Conservation (phyloP, 30 jellyfish, hydroid and myxozoan genomes). For the Pelagia noctiluca region DNA sequence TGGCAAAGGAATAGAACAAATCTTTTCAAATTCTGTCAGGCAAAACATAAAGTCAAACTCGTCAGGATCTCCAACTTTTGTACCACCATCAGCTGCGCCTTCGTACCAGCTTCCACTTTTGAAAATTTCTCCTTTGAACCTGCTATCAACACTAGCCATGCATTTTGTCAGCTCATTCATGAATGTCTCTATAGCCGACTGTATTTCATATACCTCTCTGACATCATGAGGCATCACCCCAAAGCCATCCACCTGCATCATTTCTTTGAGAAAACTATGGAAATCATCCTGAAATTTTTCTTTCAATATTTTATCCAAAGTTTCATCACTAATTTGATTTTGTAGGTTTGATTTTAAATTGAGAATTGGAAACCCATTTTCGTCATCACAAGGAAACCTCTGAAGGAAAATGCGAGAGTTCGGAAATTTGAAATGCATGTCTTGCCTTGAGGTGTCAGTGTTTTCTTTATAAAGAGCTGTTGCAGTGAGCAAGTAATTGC, state of each 20-base stretch:
- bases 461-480: slow-evolving; percentile 14
- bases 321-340: slow-evolving; percentile 7
- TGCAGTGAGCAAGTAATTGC: slow-evolving; percentile 33
- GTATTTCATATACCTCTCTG: slow-evolving; percentile 25
- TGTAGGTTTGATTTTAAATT: slow-evolving; percentile 5
- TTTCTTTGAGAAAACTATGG: slow-evolving; percentile 24
- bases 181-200: slow-evolving; percentile 24
- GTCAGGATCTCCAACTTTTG: slow-evolving; percentile 58
- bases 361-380: not conserved
- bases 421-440: too few relatives aligned
- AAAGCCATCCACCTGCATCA: slow-evolving; percentile 9
- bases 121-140: slow-evolving; percentile 37
- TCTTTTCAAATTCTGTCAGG: slow-evolving; percentile 16
- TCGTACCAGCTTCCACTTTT: slow-evolving; percentile 62
- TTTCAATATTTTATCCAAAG: not conserved
- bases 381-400: slow-evolving; percentile 7
- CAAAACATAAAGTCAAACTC: slow-evolving; percentile 53
- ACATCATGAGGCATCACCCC: too few relatives aligned
- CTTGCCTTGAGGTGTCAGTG: not conserved
- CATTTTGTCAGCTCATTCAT: slow-evolving; percentile 1
- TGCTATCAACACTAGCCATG: slow-evolving; percentile 17
- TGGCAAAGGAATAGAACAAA: not conserved
- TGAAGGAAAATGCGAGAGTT: not conserved
- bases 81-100: too few relatives aligned
- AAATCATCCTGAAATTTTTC: slow-evolving; percentile 22